Percentiles rank a stretch among this genome's conserved stretches.
These are phyloP conservation scores for Octomys mimax DNA, from an alignment of 2,797 vertebrate species.

Conservation along the genomic window DNA sequence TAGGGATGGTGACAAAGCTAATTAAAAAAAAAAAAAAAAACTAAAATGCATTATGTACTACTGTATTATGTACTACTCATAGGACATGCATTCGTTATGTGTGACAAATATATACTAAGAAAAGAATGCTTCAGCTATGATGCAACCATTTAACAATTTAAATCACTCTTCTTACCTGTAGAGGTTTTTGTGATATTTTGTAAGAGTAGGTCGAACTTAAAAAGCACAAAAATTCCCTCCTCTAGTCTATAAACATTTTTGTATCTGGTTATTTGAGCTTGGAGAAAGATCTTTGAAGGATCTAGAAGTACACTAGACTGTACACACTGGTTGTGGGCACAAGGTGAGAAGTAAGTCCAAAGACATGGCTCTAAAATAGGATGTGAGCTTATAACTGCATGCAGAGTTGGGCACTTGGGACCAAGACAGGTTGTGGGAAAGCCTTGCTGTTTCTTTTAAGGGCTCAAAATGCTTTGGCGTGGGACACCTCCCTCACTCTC, in stretches of 20 bases:
- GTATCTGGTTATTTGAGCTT: background rate
- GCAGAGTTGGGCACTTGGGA: background rate
- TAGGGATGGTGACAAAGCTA: background rate
- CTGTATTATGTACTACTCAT: too few species aligned
- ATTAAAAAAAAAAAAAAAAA: background rate
- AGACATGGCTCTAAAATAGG: background rate
- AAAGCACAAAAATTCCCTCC: background rate
- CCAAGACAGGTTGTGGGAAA: background rate
- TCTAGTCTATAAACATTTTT: background rate
- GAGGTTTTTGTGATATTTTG: background rate
- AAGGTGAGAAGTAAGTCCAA: background rate
- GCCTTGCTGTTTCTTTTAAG: background rate
- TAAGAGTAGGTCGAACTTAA: background rate
- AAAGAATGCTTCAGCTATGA: background rate
- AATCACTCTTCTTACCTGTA: background rate
- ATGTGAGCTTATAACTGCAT: background rate
- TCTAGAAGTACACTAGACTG: background rate
- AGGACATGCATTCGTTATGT: background rate
- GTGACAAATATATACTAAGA: background rate
- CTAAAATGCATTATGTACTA: background rate
- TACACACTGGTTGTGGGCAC: background rate
- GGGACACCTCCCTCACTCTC: fast-evolving
- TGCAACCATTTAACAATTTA: background rate
- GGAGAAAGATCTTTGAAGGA: background rate
- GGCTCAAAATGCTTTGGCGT: background rate